These are phyloP conservation scores for Macrophya annulata DNA, from an alignment of 2,888 invertebrate species.

Conservation along the genomic window DNA sequence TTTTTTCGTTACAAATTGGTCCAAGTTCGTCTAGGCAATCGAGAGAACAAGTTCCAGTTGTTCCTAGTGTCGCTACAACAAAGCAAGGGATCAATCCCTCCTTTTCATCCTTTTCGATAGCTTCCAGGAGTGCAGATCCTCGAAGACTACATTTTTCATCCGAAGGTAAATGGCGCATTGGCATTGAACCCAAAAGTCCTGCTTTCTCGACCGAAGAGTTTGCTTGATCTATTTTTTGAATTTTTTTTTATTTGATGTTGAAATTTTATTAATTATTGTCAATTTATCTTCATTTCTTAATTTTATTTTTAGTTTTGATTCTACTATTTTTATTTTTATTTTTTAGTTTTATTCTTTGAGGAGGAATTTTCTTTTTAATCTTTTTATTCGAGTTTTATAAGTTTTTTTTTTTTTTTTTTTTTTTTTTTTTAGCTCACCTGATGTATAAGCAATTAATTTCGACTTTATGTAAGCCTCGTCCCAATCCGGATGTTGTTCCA, in stretches of 20 bases:
- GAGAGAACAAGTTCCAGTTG: constrained; percentile 94
- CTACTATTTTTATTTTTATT: not conserved
- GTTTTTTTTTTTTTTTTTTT: not conserved
- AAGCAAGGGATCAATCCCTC: constrained; percentile 94
- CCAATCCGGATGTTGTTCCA: constrained; percentile 82
- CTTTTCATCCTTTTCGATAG: constrained; percentile 88
- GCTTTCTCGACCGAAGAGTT: constrained; percentile 96
- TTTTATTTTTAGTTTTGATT: not conserved
- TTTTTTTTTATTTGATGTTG: not conserved
- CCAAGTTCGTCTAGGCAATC: constrained; percentile 93
- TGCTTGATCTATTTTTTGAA: constrained; percentile 85
- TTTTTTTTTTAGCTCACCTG: constrained; percentile 78
- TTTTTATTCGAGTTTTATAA: not conserved
- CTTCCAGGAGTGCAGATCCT: constrained; percentile 85
- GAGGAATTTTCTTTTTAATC: not conserved
- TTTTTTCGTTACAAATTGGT: constrained; percentile 87
- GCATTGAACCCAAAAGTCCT: constrained; percentile 89
- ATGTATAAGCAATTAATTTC: constrained; percentile 91
- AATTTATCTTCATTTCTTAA: not conserved
- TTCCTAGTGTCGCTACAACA: constrained; percentile 92
- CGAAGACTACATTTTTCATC: constrained; percentile 86
- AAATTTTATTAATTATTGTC: not conserved
- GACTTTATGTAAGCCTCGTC: constrained; percentile 85
- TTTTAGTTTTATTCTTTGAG: not conserved
- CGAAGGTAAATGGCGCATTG: constrained; percentile 87